Evolutionary conservation across 2,888 invertebrate species (phyloP).

Genomic region (Drosophila imparisetae): DNA sequence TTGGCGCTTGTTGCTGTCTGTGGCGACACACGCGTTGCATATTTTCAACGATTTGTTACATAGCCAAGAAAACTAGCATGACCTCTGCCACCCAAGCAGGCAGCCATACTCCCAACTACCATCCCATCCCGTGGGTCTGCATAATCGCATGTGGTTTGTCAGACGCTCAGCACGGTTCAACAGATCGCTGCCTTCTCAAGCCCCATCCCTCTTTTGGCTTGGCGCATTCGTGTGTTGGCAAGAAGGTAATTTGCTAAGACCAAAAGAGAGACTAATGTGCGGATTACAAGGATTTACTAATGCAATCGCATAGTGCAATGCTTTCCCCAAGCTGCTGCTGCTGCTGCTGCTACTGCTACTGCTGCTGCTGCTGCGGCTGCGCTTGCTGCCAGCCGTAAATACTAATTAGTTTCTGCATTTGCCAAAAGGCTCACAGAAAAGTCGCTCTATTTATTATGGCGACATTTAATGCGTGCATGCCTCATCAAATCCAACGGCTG

Average conservation of each 20-base stretch:
- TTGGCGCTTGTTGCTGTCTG: slow-evolving; percentile 61
- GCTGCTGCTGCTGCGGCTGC: not conserved
- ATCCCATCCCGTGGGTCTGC: slow-evolving; percentile 31
- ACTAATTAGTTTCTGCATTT: slow-evolving; percentile 67
- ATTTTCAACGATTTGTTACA: slow-evolving; percentile 72
- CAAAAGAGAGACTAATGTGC: slow-evolving; percentile 81
- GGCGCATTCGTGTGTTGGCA: slow-evolving; percentile 37
- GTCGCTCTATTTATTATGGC: slow-evolving; percentile 26
- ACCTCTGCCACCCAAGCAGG: not conserved
- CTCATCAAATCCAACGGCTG: not conserved
- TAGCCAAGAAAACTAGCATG: slow-evolving; percentile 24
- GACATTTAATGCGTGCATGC: slow-evolving; percentile 21
- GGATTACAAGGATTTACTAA: slow-evolving; percentile 82
- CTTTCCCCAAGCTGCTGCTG: slow-evolving; percentile 27
- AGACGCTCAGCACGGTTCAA: slow-evolving; percentile 63
- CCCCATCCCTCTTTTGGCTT: not conserved
- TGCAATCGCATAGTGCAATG: slow-evolving; percentile 74
- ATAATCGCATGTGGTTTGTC: slow-evolving; percentile 77
- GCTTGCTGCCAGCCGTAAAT: slow-evolving; percentile 58
- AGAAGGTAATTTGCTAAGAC: slow-evolving; percentile 77
- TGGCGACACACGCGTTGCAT: slow-evolving; percentile 71
- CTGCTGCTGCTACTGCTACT: not conserved
- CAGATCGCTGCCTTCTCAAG: slow-evolving; percentile 43
- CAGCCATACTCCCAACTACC: not conserved
- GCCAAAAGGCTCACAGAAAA: slow-evolving; percentile 38